A percentile compares a stretch with the other conserved stretches of the same genome.
These are phyloP conservation scores for Sylvietta virens DNA, from an alignment of 2,113 vertebrate genomes.

Conservation along the genomic window DNA sequence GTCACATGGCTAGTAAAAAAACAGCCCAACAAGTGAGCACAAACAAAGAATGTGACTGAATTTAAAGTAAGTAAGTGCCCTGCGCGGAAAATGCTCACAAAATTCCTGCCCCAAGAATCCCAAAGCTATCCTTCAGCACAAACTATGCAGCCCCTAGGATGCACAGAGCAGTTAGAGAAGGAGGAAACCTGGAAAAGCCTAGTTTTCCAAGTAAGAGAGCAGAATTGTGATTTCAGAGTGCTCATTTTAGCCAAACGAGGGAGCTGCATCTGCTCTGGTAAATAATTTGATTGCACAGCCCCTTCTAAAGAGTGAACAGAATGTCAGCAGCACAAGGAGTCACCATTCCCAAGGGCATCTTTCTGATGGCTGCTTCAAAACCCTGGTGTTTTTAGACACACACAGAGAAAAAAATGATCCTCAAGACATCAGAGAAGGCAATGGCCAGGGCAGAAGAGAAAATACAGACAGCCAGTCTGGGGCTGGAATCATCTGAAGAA, in stretches of 20 bases:
- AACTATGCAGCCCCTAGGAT: not conserved
- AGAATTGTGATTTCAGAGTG: not conserved
- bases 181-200: not conserved
- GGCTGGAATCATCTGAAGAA: not conserved
- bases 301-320: not conserved
- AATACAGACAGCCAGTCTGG: not conserved
- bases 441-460: not conserved
- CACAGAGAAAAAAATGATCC: not conserved
- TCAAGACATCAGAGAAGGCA: not conserved
- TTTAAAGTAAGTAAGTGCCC: not conserved
- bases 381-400: not conserved
- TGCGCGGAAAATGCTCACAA: not conserved
- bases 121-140: not conserved
- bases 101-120: not conserved
- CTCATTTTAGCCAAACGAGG: not conserved
- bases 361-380: not conserved
- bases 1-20: accelerated
- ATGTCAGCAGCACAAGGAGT: not conserved
- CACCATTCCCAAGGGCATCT: not conserved
- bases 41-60: not conserved
- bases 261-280: not conserved
- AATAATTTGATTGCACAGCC: not conserved
- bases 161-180: not conserved
- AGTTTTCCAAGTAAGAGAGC: not conserved
- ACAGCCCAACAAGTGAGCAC: not conserved